Evolutionary conservation across 2,113 vertebrate species (phyloP).

Genomic region (Ibidorhyncha struthersii): DNA sequence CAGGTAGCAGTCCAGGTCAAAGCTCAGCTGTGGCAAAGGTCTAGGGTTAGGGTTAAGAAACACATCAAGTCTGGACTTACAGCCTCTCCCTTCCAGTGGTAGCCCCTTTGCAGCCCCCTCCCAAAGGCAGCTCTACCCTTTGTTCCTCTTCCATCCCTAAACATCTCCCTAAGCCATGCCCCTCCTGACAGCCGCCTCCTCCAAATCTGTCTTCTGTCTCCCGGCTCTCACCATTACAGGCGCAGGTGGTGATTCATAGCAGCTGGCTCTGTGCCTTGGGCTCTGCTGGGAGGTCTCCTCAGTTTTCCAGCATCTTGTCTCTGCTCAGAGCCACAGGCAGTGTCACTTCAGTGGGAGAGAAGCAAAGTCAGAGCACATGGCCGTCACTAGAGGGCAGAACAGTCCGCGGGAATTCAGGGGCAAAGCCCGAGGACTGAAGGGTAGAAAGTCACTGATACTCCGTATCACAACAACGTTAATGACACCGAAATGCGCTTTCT

Average conservation of each 20-base stretch:
- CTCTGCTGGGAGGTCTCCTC: neutral
- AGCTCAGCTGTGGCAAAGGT: neutral
- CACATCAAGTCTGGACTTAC: neutral
- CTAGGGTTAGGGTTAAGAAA: neutral
- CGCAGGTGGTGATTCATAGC: neutral
- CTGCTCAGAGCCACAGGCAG: neutral
- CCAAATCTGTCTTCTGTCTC: neutral
- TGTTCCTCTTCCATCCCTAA: neutral
- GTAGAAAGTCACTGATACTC: no score
- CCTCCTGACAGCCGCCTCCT: neutral
- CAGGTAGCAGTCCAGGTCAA: neutral
- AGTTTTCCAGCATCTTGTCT: accelerated
- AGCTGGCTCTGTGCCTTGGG: neutral
- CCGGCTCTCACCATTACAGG: neutral
- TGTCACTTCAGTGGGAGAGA: accelerated
- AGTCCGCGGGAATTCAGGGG: neutral
- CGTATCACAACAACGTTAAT: accelerated
- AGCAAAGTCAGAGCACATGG: accelerated
- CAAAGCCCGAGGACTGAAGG: neutral
- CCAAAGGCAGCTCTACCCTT: neutral
- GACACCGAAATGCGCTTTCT: neutral
- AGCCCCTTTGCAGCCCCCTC: neutral
- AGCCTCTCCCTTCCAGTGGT: neutral
- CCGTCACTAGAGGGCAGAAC: conserved; percentile 5
- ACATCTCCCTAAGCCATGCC: neutral